Evolutionary conservation across 30 jellyfish, hydroid and myxozoan species (phyloP).

Genomic region (Rhopilema esculentum): DNA sequence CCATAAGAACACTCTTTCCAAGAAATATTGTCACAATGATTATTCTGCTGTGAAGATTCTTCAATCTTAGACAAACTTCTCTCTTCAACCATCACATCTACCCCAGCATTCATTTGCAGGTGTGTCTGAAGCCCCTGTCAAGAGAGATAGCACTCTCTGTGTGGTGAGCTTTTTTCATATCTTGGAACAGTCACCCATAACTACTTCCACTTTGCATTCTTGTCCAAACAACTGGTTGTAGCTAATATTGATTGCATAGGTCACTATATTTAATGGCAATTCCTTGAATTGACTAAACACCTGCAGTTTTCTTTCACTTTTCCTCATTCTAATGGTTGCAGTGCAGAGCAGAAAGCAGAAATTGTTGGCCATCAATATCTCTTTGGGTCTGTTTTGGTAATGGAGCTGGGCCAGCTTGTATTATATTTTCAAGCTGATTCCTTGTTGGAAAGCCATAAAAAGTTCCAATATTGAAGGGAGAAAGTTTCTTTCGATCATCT

Average conservation of each 20-base stretch:
- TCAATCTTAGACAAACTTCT: too few species aligned
- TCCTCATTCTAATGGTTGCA: conserved; percentile 54
- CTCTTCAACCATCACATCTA: too few species aligned
- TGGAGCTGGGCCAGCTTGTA: conserved; percentile 53
- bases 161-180: too few species aligned
- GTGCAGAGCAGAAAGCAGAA: conserved; percentile 27
- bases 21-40: conserved; percentile 36
- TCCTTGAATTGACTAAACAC: conserved; percentile 47
- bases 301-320: conserved; percentile 53
- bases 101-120: too few species aligned
- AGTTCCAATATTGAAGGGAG: too few species aligned
- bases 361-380: conserved; percentile 34
- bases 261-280: conserved; percentile 40
- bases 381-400: conserved; percentile 38
- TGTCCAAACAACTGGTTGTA: too few species aligned
- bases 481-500: too few species aligned
- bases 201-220: too few species aligned
- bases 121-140: too few species aligned
- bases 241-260: too few species aligned
- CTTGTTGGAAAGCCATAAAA: conserved; percentile 35
- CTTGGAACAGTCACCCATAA: too few species aligned
- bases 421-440: conserved; percentile 23
- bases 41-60: conserved; percentile 36
- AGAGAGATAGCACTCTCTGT: too few species aligned
- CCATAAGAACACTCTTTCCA: conserved; percentile 40